Evolutionary conservation across 2,113 vertebrate genomes (phyloP).

Genomic region (Sitta europaea): DNA sequence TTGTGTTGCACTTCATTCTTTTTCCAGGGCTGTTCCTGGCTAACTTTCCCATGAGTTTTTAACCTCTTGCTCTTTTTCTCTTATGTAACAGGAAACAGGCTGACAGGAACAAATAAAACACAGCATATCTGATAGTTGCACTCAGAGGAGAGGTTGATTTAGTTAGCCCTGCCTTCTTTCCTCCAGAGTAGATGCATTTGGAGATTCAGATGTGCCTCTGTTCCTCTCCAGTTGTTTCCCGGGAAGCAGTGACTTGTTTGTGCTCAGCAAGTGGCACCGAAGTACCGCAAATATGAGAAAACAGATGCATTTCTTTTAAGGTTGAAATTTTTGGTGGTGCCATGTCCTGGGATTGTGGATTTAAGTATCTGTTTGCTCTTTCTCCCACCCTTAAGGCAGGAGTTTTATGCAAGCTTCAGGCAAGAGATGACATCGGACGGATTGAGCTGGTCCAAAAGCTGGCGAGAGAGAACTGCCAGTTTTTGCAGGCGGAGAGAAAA

Average conservation of each 20-base stretch:
- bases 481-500: slow-evolving; percentile 82
- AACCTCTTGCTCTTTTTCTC: slow-evolving; percentile 86
- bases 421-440: slow-evolving; percentile 86
- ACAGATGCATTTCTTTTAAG: slow-evolving; percentile 62
- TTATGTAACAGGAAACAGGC: slow-evolving; percentile 84
- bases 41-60: slow-evolving; percentile 87
- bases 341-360: slow-evolving; percentile 96
- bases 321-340: slow-evolving; percentile 24
- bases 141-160: slow-evolving; percentile 61
- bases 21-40: slow-evolving; percentile 73
- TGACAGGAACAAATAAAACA: slow-evolving; percentile 83
- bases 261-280: neutral
- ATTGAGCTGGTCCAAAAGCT: slow-evolving; percentile 91
- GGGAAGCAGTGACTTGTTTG: neutral
- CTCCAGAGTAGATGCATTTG: slow-evolving; percentile 28
- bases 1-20: slow-evolving; percentile 67
- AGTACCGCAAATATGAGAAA: slow-evolving; percentile 22
- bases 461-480: slow-evolving; percentile 86
- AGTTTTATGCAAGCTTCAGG: slow-evolving; percentile 84
- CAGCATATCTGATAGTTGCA: slow-evolving; percentile 69
- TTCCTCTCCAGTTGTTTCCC: neutral
- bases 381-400: slow-evolving; percentile 88
- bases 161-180: slow-evolving; percentile 58
- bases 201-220: neutral
- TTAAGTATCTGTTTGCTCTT: slow-evolving; percentile 89